Percentiles rank a stretch among this genome's conserved stretches.
Evolutionary conservation across 1,140 invertebrate species (phyloP).

Genomic region (Ericerus pela): DNA sequence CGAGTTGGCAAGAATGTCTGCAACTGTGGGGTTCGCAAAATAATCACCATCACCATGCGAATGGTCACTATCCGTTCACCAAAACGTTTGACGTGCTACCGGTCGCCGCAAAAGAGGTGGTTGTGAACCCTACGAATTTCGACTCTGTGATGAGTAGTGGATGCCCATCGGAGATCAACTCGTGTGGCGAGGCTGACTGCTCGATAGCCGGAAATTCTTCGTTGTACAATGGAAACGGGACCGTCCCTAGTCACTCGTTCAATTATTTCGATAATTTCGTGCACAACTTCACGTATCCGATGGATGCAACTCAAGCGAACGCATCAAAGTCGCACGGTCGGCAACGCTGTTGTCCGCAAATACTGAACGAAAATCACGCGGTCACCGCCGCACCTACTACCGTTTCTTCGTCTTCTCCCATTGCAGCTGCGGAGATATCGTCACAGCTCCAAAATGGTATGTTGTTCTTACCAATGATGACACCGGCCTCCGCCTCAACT

Average conservation of each 20-base stretch:
- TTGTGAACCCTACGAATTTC: not conserved
- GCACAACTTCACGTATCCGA: too few relatives aligned
- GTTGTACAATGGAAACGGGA: not conserved
- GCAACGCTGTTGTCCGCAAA: too few relatives aligned
- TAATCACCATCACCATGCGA: not conserved
- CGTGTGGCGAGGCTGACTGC: not conserved
- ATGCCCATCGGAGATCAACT: not conserved
- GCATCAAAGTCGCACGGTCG: conserved; percentile 11
- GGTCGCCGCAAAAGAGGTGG: not conserved
- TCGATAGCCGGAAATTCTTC: not conserved
- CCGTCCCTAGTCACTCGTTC: conserved; percentile 3
- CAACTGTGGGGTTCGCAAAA: conserved; percentile 18
- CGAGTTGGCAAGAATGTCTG: conserved; percentile 58
- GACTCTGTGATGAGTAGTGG: not conserved
- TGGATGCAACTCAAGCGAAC: conserved; percentile 7
- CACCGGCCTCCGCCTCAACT: too few relatives aligned
- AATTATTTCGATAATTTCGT: not conserved
- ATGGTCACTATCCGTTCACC: not conserved
- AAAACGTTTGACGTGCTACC: not conserved
- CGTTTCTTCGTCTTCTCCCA: too few relatives aligned
- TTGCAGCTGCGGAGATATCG: too few relatives aligned
- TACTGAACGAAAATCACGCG: too few relatives aligned
- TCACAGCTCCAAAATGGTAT: too few relatives aligned
- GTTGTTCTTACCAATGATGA: too few relatives aligned
- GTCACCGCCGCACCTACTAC: too few relatives aligned